A percentile compares a stretch with the other conserved stretches of the same genome.
These are phyloP conservation scores for Semnornis frantzii DNA, from an alignment of 2,113 vertebrate genomes.

Conservation along the genomic window DNA sequence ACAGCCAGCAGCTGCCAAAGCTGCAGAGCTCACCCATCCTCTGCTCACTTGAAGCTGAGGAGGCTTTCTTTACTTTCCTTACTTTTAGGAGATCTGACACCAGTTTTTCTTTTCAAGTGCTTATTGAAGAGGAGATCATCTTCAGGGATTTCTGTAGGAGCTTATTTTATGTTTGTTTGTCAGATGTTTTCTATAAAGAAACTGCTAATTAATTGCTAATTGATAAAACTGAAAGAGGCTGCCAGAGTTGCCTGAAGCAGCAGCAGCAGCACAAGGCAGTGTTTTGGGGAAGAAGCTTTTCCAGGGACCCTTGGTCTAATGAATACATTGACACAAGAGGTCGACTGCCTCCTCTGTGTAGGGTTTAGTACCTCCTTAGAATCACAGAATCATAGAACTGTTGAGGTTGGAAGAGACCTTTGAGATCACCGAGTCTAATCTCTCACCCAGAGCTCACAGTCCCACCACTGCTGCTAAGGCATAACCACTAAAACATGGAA, in stretches of 20 bases:
- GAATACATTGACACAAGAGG: neutral
- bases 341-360: neutral
- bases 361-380: neutral
- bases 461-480: too few species aligned
- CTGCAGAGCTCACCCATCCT: neutral
- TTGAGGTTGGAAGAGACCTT: too few species aligned
- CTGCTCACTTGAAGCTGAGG: neutral
- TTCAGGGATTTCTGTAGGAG: neutral
- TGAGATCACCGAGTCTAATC: too few species aligned
- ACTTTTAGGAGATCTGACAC: neutral
- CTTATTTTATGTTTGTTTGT: constrained; percentile 46
- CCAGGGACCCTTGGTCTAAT: neutral
- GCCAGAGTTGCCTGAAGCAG: constrained; percentile 8
- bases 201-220: constrained; percentile 56
- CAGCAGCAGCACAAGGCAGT: neutral
- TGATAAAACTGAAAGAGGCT: constrained; percentile 17
- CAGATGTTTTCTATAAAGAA: constrained; percentile 3
- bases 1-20: neutral
- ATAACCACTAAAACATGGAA: too few species aligned
- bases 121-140: constrained; percentile 16
- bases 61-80: neutral
- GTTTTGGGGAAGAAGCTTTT: neutral
- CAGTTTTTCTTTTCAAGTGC: constrained; percentile 17
- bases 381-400: neutral
- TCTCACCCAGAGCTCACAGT: too few species aligned